These are phyloP conservation scores for Micromys minutus DNA, from an alignment of 2,113 vertebrate genomes.

Conservation along the genomic window DNA sequence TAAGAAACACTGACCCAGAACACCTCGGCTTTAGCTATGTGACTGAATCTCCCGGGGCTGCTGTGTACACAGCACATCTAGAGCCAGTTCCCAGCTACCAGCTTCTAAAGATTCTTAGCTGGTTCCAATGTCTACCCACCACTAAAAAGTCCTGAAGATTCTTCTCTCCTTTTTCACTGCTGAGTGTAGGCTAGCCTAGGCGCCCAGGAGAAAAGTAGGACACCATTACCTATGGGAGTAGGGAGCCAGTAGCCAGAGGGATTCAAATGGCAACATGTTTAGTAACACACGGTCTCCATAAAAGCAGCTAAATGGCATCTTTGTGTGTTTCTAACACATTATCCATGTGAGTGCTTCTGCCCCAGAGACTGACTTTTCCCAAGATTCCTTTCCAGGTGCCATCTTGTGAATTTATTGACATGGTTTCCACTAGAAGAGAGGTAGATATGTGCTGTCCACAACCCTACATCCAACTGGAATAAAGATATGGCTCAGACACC, in stretches of 20 bases:
- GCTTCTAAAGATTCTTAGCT: background rate
- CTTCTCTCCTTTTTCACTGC: background rate
- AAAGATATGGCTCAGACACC: background rate
- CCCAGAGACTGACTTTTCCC: constrained; percentile 18
- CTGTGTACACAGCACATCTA: background rate
- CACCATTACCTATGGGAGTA: background rate
- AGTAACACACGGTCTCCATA: background rate
- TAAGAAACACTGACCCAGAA: background rate
- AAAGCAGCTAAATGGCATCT: background rate
- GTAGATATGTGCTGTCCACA: background rate
- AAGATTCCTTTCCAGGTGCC: background rate
- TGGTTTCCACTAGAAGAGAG: background rate
- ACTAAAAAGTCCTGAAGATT: background rate
- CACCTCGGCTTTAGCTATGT: background rate
- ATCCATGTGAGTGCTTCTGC: background rate
- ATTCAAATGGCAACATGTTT: background rate
- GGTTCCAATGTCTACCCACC: background rate
- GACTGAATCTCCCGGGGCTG: background rate
- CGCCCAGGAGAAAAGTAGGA: background rate
- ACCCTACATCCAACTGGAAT: background rate
- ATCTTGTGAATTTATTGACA: background rate
- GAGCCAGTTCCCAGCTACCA: no score
- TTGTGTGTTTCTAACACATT: background rate
- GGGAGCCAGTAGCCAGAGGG: background rate
- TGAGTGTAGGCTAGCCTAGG: background rate